Conservation (phyloP, 2,797 vertebrate genomes). For the Pitangus sulphuratus region DNA sequence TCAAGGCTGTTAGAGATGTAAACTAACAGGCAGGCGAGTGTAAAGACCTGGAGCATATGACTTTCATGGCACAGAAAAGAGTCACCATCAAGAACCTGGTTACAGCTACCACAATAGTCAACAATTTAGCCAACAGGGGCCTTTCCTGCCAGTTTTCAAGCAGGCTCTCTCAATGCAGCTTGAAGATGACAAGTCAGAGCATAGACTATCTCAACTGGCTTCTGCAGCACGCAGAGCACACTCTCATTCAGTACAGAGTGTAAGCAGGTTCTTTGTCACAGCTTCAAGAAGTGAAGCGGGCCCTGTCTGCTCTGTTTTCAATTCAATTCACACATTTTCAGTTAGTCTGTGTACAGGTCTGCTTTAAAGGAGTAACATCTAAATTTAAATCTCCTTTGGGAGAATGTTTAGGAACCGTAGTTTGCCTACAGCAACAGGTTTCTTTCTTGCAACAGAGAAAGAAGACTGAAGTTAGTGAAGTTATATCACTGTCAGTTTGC, state of each 20-base stretch:
- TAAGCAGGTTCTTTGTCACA: background rate
- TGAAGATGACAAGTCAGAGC: background rate
- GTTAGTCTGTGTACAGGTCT: background rate
- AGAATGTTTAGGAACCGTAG: background rate
- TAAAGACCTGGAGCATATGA: rapidly evolving
- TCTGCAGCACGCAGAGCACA: background rate
- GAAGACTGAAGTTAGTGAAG: background rate
- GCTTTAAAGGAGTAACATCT: background rate
- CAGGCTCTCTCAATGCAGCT: background rate
- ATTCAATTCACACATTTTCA: background rate
- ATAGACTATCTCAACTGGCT: background rate
- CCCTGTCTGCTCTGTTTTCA: background rate
- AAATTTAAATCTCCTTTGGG: background rate
- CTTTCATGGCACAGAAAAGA: background rate
- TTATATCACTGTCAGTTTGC: background rate
- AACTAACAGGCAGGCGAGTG: background rate
- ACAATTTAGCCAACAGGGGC: background rate
- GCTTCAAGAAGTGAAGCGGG: background rate
- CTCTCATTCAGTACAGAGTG: background rate
- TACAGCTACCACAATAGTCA: background rate
- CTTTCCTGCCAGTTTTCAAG: background rate
- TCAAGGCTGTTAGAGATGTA: background rate
- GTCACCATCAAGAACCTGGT: background rate
- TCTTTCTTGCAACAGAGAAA: background rate
- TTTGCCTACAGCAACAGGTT: background rate